Base-by-base conservation (phyloP, 2,113 vertebrate genomes). In the Dasypus novemcinctus region DNA sequence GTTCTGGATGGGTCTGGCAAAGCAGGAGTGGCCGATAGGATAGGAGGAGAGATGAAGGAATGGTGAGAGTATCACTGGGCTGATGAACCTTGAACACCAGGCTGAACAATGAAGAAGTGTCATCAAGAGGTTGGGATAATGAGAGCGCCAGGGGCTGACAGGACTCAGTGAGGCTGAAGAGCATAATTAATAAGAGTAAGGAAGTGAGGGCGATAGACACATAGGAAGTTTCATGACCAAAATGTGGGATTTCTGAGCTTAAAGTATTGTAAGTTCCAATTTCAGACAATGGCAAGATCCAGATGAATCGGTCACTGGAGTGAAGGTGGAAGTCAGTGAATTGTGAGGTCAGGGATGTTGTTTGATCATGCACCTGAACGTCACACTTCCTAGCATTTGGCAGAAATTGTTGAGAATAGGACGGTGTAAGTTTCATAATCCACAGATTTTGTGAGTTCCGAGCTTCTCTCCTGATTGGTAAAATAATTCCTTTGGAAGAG, bases 401-500 rank as follows among this genome's bases (percentile, higher is more conserved):
- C 86, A 46, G 64, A 38, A 78, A 11, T 41, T 72, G 71, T 27
- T 52, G 41, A 84, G 61, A 54, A 52, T 36, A 63, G 75, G 52
- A 76, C 49, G 41, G 69, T 46, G 3, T 38, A 36, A 54, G 3
- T 31, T 7, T 75, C 49, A 4, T 13, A 21, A 0, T 76, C 64
- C 71, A 52, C 69, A 43, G 61, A 36, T 52, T 43, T 23, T 33
- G 38, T 84, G 75, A 90, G 38, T 59, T 57, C 91, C 29, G 36
- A 29, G 46, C 74, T 43, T 93, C 87, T 94, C 68, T 90, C 91
- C 86, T 69, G 96, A 69, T 86, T 71, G 97, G 96, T 96, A 95
- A 98, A 97, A 92, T 75, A 95, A 95, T 97, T 97, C 96, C 96
- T 97, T 96, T 97, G 96, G 96, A 96, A 96, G 97, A 98, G 96